Base-by-base conservation (phyloP, 2,888 invertebrate species). In the Sminthurides aquaticus region DNA sequence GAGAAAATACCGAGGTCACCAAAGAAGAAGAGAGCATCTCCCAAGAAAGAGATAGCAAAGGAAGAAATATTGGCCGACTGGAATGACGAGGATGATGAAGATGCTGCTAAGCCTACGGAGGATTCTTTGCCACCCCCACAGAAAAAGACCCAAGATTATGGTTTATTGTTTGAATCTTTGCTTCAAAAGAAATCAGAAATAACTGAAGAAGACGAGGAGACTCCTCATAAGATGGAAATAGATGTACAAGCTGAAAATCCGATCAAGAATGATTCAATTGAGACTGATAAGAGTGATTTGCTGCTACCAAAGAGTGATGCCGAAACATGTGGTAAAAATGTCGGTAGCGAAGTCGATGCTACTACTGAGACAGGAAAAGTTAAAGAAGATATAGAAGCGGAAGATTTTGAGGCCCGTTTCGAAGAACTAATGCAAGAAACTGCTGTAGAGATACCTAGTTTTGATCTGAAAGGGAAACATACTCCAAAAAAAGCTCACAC, bases 51-150 rank as follows among this genome's bases (percentile, higher is more conserved):
- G 5, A 49, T 60, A 49, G 52, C 49, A 3, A 52, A 28, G 22
- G 52, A 49, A 28, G 60, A 60, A n/a, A 60, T 60, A 27, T 28
- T 60, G 8, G 60, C 25, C 1, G 60, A 60, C 29, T 60, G 60
- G 60, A 60, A 26, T 27, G 60, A 60, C 26, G 60, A 24, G 2
- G 60, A 60, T 5, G 60, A 60, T 8, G 60, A 60, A 20, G 43
- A 5, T 34, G 43, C 5, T 34, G 43, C 43, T 15, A 34, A 34
- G 15, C 43, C 43, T 5, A 34, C 43, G 43, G 8, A 15, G 43
- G 8, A 11, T 11, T 34, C 43, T 5, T 11, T 11, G 15, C 43
- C 43, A 11, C 43, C 43, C 15, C 8, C 5, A 5, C 8, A 5
- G 43, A 34, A 5, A 15, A 34, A 34, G 15, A n/a, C n/a, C n/a